A percentile compares a stretch with the other conserved stretches of the same genome.
phyloP scores from a whole-genome alignment of 1,140 invertebrate genomes.

The Aphelenchoides avenae region DNA sequence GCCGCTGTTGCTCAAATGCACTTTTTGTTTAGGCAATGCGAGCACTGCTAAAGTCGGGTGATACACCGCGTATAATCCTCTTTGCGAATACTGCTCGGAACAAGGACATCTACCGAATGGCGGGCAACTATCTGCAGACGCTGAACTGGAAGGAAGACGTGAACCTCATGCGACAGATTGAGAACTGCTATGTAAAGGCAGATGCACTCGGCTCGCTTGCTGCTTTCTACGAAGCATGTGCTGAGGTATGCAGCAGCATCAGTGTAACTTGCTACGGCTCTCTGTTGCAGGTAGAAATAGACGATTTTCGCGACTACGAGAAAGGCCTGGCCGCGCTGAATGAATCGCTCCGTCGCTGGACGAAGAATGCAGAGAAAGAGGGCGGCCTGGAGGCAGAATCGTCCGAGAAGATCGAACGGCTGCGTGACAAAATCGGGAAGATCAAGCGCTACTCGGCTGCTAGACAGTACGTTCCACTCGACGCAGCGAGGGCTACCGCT shows the following conservation, averaged over 20 bases:
- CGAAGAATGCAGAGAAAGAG: too few relatives aligned
- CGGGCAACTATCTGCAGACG: conserved; percentile 90
- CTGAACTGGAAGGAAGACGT: conserved; percentile 84
- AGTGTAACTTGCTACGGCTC: too few relatives aligned
- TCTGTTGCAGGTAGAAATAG: conserved; percentile 69
- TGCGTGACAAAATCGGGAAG: too few relatives aligned
- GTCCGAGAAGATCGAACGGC: too few relatives aligned
- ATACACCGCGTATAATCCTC: conserved; percentile 91
- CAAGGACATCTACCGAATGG: conserved; percentile 82
- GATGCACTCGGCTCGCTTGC: conserved; percentile 81
- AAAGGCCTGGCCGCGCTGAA: too few relatives aligned
- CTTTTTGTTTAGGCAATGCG: conserved; percentile 89
- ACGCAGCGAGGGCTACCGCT: too few relatives aligned
- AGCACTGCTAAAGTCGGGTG: conserved; percentile 87
- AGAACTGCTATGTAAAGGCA: conserved; percentile 88
- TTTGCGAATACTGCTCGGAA: conserved; percentile 90
- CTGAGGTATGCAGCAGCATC: conserved; percentile 69
- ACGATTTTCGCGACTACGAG: conserved; percentile 84
- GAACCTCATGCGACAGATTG: conserved; percentile 82
- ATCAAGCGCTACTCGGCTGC: too few relatives aligned
- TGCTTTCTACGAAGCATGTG: conserved; percentile 89
- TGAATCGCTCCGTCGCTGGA: too few relatives aligned
- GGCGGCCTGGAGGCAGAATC: too few relatives aligned
- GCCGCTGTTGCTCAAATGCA: too few relatives aligned
- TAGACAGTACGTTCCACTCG: too few relatives aligned